Base-by-base conservation (phyloP, 1,140 invertebrate genomes). In the Akabosia matsudoensis region DNA sequence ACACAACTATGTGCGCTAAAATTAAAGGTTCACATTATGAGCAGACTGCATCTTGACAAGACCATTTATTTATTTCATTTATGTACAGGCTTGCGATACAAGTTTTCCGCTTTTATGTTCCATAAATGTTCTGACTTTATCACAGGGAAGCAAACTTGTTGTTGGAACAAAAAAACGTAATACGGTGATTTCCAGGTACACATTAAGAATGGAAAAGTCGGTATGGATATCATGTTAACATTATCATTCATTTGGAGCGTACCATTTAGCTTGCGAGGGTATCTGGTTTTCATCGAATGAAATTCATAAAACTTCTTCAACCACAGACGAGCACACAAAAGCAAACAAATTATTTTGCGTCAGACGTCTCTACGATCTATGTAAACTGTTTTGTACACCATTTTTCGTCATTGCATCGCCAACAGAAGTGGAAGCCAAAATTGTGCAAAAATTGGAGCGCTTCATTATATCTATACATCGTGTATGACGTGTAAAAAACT, bases 271-370 rank as follows among this genome's bases (percentile, higher is more conserved):
- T 56, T 30, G 30, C 24, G 22, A 30, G 22, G 61, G 61, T 30
- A 67, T 67, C 61, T 67, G 61, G 61, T 67, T 67, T 67, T 30
- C 61, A 67, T 67, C 61, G 61, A 30, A 30, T 31, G 61, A 31
- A 67, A 67, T 67, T 3, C 61, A 30, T 67, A 67, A 67, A 67
- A 30, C 61, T 67, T 30, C 31, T 61, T 67, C 31, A 67, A 67
- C 61, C 24, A 67, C 7, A 30, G 54, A 61, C 3, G 7, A 45
- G 37, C 18, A 45, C 7, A 45, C 37, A 7, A 45, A 18, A 7
- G 22, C 54, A 56, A 16, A 24, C 54, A 13, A 56, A 56, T n/a
- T 56, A 13, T 56, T 10, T 56, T 4, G 24, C 54, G 54, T 10
- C 54, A 56, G 54, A 24, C n/a, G 14, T 56, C 7, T 16, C 7